Evolutionary conservation across 2,888 invertebrate genomes (phyloP), one percentile per base, ranked within the genome.

Genomic region (Eupsilia transversa): DNA sequence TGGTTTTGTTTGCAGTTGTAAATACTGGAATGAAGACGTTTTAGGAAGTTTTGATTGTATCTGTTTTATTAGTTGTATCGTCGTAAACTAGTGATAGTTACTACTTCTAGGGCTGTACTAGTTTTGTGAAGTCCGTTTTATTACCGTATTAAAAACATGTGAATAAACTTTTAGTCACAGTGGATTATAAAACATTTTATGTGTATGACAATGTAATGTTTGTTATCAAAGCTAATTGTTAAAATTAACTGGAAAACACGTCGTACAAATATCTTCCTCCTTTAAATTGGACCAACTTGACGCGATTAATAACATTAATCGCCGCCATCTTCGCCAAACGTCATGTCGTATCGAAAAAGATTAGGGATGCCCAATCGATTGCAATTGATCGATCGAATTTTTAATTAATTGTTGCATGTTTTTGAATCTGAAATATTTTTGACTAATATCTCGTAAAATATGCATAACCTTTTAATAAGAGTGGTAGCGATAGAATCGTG

Each of bases 1-100:
- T 77, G 43, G 41, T 79, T 81, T 72, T 73, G 66, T 79, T 75
- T 27, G 59, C 35, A 57, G 35, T 52, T 56, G 56, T 41, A 46
- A 80, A 66, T 63, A 30, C 41, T 38, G 46, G 41, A 54, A 80
- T 63, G 63, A 69, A 74, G 67, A 76, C 52, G 70, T 67, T 66
- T 69, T 54, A 69, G 60, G 54, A 17, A 46, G 57, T 72, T 72
- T 38, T 77, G 82, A 66, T 74, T 63, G 54, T 78, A 78, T 64
- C 59, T n/a, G 69, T 74, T 82, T 65, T 70, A 72, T 78, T 70
- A 41, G 61, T 41, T 56, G 20, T 56, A 57, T 27, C 10, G n/a
- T 66, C 46, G 41, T 81, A 49, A 67, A 72, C 3, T 23, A 35
- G n/a, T 66, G 6, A 52, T 35, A 23, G 35, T 33, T 33, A 33